Evolutionary conservation across 2,113 vertebrate species (phyloP).

Genomic region (Helogale parvula): DNA sequence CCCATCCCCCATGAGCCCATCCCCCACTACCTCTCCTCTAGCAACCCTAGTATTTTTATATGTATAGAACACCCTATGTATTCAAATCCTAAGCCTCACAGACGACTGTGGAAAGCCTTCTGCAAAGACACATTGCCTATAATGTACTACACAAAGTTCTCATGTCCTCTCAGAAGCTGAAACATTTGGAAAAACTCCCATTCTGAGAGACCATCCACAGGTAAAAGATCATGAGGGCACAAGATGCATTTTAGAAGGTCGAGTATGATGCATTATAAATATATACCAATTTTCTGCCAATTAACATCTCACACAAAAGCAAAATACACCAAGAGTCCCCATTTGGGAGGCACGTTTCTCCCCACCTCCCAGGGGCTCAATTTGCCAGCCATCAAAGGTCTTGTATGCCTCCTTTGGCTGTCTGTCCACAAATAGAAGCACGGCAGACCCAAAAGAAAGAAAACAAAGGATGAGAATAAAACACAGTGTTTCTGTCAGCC

Average conservation of each 20-base stretch:
- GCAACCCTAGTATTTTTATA: not conserved
- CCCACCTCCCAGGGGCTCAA: not conserved
- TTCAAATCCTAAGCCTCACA: not conserved
- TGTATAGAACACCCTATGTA: not conserved
- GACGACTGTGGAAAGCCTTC: not conserved
- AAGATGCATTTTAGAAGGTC: not conserved
- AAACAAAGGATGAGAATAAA: constrained; percentile 75
- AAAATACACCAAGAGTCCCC: not conserved
- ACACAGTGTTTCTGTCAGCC: constrained; percentile 69
- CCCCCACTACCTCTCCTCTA: no score
- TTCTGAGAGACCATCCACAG: not conserved
- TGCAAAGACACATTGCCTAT: not conserved
- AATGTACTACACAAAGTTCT: not conserved
- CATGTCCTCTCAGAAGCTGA: not conserved
- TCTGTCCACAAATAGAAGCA: constrained; percentile 24
- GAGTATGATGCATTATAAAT: not conserved
- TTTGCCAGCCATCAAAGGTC: constrained; percentile 23
- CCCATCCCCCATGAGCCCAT: no score
- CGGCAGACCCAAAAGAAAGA: constrained; percentile 47
- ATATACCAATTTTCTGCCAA: not conserved
- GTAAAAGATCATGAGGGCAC: not conserved
- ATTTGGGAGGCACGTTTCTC: constrained; percentile 19
- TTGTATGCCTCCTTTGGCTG: not conserved
- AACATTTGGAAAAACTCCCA: not conserved
- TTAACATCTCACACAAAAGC: constrained; percentile 31